Conservation (phyloP, 2,888 invertebrate genomes). For the Crepidodera aurea region DNA sequence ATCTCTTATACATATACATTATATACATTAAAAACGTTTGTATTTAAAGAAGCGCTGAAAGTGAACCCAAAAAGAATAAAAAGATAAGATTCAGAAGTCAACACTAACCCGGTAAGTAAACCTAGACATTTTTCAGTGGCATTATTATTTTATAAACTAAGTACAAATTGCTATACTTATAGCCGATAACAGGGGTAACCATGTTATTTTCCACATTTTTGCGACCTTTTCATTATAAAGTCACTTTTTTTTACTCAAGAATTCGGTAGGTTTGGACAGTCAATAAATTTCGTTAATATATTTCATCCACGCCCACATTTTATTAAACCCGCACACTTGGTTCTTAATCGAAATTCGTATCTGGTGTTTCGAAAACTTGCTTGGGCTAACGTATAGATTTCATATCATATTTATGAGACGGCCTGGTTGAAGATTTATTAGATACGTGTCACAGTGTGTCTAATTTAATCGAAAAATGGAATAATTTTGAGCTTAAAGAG, state of each 20-base stretch:
- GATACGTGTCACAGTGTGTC: conserved; percentile 51
- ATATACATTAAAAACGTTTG: not conserved
- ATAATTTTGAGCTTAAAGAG: conserved; percentile 45
- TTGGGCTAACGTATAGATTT: conserved; percentile 50
- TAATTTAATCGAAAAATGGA: conserved; percentile 52
- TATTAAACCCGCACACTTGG: conserved; percentile 48
- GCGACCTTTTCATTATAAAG: conserved; percentile 51
- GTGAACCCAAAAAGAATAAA: not conserved
- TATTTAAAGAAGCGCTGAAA: not conserved
- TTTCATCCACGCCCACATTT: conserved; percentile 55
- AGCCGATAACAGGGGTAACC: conserved; percentile 53
- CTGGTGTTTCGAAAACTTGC: conserved; percentile 23
- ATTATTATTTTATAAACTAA: conserved; percentile 56
- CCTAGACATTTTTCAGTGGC: conserved; percentile 55
- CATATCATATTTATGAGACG: conserved; percentile 54
- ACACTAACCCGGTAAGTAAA: conserved; percentile 33
- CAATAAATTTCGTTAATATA: conserved; percentile 57
- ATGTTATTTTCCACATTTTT: conserved; percentile 56
- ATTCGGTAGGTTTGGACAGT: conserved; percentile 52
- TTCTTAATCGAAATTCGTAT: conserved; percentile 27
- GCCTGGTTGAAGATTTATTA: conserved; percentile 53
- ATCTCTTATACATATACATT: too few relatives aligned
- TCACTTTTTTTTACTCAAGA: conserved; percentile 43
- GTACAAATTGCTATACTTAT: conserved; percentile 58
- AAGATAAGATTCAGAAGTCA: conserved; percentile 16